Evolutionary conservation across 2,888 invertebrate genomes (phyloP), one percentile per base, ranked within the genome.

Genomic region (Coelopa pilipes): DNA sequence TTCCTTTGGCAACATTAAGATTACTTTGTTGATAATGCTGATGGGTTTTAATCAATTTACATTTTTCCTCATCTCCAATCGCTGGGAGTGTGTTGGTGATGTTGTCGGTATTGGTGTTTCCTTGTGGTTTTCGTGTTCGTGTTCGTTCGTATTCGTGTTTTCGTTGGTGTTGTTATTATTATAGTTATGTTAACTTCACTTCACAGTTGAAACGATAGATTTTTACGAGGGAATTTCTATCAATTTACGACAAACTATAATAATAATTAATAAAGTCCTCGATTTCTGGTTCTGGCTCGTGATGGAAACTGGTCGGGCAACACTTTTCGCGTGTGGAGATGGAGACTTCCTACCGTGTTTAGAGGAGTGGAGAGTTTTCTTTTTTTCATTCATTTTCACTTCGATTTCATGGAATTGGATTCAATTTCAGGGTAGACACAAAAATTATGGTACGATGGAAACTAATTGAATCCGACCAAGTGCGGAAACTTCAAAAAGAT

Each of bases 1-100:
- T 4, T 34, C 34, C 34, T 34, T 34, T n/a, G 59, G 15, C 17
- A 21, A 19, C 59, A 53, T 66, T 17, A 46, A 13, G 47, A 21
- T 49, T 49, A 49, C 46, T 66, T 66, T 46, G 49, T 66, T 46
- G 17, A 47, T 17, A n/a, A 74, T 21, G 34, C 24, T 78, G 73
- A 78, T 77, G 74, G 75, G 12, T 77, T 78, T 77, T 78, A 76
- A 78, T 78, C 76, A 78, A 78, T 78, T 77, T 77, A 69, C 69
- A 77, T 78, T 70, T 77, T 72, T 75, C 73, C 71, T 67, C 53
- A 53, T 15, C 13, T 15, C 53, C 12, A 55, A 55, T 62, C 21
- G 12, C 34, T n/a, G 11, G 24, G n/a, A 62, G 13, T 21, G 10
- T 62, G 62, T 62, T 34, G 62, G 10, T 62, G 19, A 11, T 24